Evolutionary conservation across 1,140 invertebrate species (phyloP).

Genomic region (Brachionus rotundiformis): DNA sequence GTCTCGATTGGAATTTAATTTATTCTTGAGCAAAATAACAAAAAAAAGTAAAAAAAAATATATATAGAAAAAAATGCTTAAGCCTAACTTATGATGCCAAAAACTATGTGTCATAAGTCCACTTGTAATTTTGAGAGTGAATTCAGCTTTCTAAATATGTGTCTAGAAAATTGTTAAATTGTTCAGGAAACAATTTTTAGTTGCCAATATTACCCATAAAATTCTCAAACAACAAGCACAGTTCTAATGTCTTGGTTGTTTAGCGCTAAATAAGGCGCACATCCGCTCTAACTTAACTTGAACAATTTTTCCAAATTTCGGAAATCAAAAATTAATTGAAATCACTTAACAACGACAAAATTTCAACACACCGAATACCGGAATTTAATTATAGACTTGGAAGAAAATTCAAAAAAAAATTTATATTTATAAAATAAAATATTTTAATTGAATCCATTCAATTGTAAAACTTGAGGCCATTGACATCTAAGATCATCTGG

Average conservation of each 20-base stretch:
- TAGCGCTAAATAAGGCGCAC: background rate
- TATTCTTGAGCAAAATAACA: slow-evolving; percentile 22
- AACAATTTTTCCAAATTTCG: slow-evolving; percentile 25
- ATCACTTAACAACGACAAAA: slow-evolving; percentile 44
- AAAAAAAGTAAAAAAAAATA: too few relatives aligned
- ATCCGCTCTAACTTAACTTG: slow-evolving; percentile 15
- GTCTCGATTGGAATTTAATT: slow-evolving; percentile 40
- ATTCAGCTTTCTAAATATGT: background rate
- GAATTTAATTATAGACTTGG: slow-evolving; percentile 50
- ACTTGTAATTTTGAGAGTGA: background rate
- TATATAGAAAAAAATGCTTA: background rate
- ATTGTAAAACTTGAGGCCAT: slow-evolving; percentile 37
- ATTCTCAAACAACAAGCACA: background rate
- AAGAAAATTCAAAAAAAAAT: slow-evolving; percentile 2
- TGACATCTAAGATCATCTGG: slow-evolving; percentile 39
- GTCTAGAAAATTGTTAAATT: slow-evolving; percentile 1
- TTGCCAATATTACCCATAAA: background rate
- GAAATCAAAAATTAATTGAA: background rate
- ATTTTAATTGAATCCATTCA: slow-evolving; percentile 47
- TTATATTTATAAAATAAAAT: slow-evolving; percentile 33
- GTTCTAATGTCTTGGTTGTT: slow-evolving; percentile 44
- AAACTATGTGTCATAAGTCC: slow-evolving; percentile 46
- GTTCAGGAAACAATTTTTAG: slow-evolving; percentile 15
- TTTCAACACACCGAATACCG: slow-evolving; percentile 32
- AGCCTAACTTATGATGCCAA: slow-evolving; percentile 44